Conservation (phyloP, 2,797 vertebrate genomes). For the Mus caroli region DNA sequence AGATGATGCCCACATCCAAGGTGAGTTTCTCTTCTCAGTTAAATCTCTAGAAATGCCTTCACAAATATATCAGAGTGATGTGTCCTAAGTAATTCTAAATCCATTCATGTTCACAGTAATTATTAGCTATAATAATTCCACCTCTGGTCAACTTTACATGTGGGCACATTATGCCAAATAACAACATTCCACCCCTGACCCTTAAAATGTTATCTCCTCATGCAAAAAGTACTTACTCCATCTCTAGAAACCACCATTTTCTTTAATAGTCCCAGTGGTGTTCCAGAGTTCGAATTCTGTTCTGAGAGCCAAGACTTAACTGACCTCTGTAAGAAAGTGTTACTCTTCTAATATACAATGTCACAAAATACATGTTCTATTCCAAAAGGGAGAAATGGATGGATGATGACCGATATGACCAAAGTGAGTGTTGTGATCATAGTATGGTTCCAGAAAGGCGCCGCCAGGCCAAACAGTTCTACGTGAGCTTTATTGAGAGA, state of each 20-base stretch:
- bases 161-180: background rate
- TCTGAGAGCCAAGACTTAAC: background rate
- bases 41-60: background rate
- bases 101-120: background rate
- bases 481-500: too few species aligned
- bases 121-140: background rate
- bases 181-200: background rate
- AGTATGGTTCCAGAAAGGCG: too few species aligned
- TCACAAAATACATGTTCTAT: background rate
- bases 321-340: background rate
- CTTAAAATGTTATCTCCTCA: background rate
- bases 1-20: background rate
- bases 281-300: background rate
- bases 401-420: background rate
- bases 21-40: background rate
- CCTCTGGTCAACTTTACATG: background rate
- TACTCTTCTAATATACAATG: background rate
- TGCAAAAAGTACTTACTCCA: background rate
- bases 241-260: background rate
- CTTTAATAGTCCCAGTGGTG: background rate
- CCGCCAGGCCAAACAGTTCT: too few species aligned
- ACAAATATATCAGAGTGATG: background rate
- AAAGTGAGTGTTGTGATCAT: background rate
- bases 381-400: background rate
- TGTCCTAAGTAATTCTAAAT: background rate